Evolutionary conservation across 2,797 vertebrate species (phyloP).

Genomic region (Capromys pilorides): DNA sequence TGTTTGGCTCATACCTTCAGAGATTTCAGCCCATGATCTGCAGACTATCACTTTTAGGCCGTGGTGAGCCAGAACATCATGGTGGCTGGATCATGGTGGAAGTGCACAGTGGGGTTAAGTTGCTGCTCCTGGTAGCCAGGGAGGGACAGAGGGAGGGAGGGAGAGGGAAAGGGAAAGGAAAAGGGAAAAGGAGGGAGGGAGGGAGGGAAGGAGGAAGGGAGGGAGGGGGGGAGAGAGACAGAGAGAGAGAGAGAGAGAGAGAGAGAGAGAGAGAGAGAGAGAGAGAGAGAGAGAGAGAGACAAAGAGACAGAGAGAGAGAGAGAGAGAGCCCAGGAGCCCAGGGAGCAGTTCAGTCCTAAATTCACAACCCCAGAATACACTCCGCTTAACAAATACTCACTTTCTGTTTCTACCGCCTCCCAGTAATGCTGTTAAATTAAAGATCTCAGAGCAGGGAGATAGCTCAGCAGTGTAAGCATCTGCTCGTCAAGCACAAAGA

Average conservation of each 20-base stretch:
- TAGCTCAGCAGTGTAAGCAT: no score
- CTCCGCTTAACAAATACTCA: not conserved
- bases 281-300: no score
- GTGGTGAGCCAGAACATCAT: not conserved
- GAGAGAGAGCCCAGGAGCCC: no score
- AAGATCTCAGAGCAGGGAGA: not conserved
- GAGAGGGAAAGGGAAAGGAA: not conserved
- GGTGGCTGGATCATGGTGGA: not conserved
- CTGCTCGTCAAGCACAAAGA: no score
- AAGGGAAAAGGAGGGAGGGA: not conserved
- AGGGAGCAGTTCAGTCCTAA: not conserved
- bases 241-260: not conserved
- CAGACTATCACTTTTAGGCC: not conserved
- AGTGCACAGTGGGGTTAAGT: no score
- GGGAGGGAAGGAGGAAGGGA: no score
- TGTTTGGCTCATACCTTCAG: not conserved
- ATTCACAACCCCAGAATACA: not conserved
- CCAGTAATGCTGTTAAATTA: not conserved
- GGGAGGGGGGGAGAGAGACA: not conserved
- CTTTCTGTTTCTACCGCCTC: not conserved
- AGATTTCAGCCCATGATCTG: not conserved
- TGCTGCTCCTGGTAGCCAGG: not conserved
- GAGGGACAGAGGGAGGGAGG: not conserved
- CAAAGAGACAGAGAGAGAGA: no score
- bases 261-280: not conserved